Evolutionary conservation across 1,140 invertebrate species (phyloP).

Genomic region (Adoxophyes honmai): DNA sequence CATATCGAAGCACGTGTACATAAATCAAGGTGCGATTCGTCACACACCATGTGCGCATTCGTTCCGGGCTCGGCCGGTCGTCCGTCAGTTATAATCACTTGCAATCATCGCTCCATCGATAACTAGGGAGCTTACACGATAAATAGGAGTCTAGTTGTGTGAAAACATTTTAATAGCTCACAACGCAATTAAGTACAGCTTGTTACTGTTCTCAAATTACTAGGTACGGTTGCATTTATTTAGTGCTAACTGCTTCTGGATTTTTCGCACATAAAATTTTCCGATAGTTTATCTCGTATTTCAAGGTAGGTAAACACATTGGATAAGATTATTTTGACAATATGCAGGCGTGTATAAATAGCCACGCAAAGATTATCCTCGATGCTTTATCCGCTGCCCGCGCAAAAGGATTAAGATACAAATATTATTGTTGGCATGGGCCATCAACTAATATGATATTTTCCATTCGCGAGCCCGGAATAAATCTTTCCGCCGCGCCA

Average conservation of each 20-base stretch:
- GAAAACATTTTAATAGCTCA: constrained; percentile 8
- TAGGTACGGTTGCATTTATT: too few relatives aligned
- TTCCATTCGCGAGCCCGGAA: neutral
- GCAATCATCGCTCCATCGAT: constrained; percentile 6
- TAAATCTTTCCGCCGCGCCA: neutral
- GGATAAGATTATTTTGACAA: too few relatives aligned
- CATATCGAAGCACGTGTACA: constrained; percentile 15
- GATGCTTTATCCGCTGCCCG: too few relatives aligned
- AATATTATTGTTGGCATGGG: too few relatives aligned
- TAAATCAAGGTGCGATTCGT: constrained; percentile 29
- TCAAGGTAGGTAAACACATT: too few relatives aligned
- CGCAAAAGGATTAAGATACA: too few relatives aligned
- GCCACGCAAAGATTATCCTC: too few relatives aligned
- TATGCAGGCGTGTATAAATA: too few relatives aligned
- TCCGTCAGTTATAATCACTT: constrained; percentile 14
- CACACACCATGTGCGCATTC: constrained; percentile 30
- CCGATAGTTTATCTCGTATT: too few relatives aligned
- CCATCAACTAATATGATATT: neutral
- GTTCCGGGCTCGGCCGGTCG: constrained; percentile 20
- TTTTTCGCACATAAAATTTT: too few relatives aligned
- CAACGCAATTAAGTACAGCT: neutral
- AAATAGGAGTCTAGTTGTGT: constrained; percentile 3
- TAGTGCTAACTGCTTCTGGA: too few relatives aligned
- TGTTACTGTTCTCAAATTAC: too few relatives aligned
- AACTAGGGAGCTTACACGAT: neutral